A percentile compares a stretch with the other conserved stretches of the same genome.
Evolutionary conservation across 2,888 invertebrate genomes (phyloP).

Genomic region (Alentia gelatinosa): DNA sequence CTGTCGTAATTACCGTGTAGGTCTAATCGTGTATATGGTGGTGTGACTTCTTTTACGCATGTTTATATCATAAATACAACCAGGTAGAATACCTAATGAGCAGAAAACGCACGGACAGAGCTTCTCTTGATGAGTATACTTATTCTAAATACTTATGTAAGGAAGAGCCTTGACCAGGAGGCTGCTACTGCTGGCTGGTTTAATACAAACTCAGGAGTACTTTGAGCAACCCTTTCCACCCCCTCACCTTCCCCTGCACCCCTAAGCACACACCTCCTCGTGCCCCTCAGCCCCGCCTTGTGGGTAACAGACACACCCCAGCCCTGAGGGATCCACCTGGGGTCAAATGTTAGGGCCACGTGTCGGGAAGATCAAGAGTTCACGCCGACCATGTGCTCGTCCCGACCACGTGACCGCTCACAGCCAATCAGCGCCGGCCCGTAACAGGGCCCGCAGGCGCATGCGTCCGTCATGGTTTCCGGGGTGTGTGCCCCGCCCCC

Average conservation of each 20-base stretch:
- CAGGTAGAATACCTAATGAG: too few species aligned
- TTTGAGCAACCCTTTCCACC: neutral
- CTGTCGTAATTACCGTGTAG: too few species aligned
- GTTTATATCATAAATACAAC: too few species aligned
- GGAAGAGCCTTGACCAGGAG: too few species aligned
- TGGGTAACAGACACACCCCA: too few species aligned
- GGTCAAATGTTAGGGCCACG: slow-evolving; percentile 22
- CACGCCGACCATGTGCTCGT: neutral
- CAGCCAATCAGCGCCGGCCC: slow-evolving; percentile 16
- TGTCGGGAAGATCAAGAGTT: slow-evolving; percentile 16
- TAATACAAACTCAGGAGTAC: too few species aligned
- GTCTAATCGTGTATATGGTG: too few species aligned
- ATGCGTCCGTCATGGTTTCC: slow-evolving; percentile 12
- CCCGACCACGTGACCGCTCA: slow-evolving; percentile 15
- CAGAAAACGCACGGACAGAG: too few species aligned
- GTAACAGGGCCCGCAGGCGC: neutral
- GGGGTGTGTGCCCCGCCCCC: neutral
- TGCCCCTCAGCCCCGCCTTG: neutral
- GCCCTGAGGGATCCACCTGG: slow-evolving; percentile 22
- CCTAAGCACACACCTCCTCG: neutral
- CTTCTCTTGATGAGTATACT: too few species aligned
- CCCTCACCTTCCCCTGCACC: neutral
- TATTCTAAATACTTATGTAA: too few species aligned
- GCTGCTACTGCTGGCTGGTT: too few species aligned
- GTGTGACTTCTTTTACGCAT: too few species aligned